phyloP scores from a whole-genome alignment of 2,113 vertebrate species.

The Lucifuga dentata region DNA sequence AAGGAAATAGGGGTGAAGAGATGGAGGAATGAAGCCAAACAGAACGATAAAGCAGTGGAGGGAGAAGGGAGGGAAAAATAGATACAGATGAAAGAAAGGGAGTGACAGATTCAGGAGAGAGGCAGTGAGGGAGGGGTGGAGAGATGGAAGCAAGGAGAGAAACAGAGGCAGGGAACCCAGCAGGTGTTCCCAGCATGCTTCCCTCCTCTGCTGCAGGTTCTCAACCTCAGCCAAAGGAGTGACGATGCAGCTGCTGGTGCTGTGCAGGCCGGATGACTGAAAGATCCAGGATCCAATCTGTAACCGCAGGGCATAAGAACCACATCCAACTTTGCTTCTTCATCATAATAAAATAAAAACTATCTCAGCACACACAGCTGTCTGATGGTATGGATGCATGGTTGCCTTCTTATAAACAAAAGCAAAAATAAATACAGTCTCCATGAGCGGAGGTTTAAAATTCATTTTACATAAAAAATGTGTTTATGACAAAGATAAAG shows the following conservation, averaged over 20 bases:
- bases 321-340: conserved; percentile 1
- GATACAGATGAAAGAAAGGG: conserved; percentile 71
- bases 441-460: conserved; percentile 15
- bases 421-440: no score
- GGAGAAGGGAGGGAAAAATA: conserved; percentile 42
- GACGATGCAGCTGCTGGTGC: conserved; percentile 43
- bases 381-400: no score
- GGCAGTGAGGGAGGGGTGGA: conserved; percentile 43
- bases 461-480: conserved; percentile 35
- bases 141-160: conserved; percentile 57
- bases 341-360: conserved; percentile 6
- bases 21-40: conserved; percentile 34
- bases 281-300: conserved; percentile 33
- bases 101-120: conserved; percentile 69
- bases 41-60: conserved; percentile 26
- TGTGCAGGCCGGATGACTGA: conserved; percentile 31
- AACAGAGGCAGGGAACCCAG: conserved; percentile 69
- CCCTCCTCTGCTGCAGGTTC: conserved; percentile 54
- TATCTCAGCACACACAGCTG: no score
- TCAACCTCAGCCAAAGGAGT: conserved; percentile 50
- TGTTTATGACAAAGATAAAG: not conserved
- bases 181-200: conserved; percentile 69
- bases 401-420: no score
- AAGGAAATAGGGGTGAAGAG: conserved; percentile 39
- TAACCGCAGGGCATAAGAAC: conserved; percentile 16